Evolutionary conservation across 2,797 vertebrate species (phyloP).

Genomic region (Ispidina lecontei): DNA sequence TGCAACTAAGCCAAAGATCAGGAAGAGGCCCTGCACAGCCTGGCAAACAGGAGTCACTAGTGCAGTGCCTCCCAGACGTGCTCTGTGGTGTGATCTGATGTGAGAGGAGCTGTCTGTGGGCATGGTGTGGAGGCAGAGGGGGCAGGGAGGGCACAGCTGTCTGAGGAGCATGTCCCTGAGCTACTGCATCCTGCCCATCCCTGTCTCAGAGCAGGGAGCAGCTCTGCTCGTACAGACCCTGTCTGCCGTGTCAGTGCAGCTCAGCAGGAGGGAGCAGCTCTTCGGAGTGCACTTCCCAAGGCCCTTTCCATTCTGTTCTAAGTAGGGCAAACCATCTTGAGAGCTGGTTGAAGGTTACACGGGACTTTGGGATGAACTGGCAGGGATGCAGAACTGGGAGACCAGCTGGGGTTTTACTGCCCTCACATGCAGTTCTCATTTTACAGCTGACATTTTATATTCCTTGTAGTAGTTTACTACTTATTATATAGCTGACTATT

Average conservation of each 20-base stretch:
- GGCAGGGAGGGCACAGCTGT: not conserved
- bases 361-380: not conserved
- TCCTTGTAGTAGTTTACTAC: not conserved
- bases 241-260: slow-evolving; percentile 36
- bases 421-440: not conserved
- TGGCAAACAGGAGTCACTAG: not conserved
- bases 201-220: not conserved
- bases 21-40: accelerated
- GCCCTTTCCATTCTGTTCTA: slow-evolving; percentile 27
- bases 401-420: not conserved
- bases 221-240: slow-evolving; percentile 37
- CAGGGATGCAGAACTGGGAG: not conserved
- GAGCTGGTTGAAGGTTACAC: not conserved
- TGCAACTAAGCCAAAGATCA: not conserved
- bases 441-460: not conserved
- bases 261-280: not conserved
- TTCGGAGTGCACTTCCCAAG: not conserved
- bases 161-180: slow-evolving; percentile 10
- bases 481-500: not conserved
- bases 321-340: not conserved
- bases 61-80: not conserved
- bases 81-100: slow-evolving; percentile 15
- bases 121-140: not conserved
- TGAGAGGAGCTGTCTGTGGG: slow-evolving; percentile 29
- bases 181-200: not conserved